Conservation (phyloP, 1,140 invertebrate genomes). For the Drosophila elegans region DNA sequence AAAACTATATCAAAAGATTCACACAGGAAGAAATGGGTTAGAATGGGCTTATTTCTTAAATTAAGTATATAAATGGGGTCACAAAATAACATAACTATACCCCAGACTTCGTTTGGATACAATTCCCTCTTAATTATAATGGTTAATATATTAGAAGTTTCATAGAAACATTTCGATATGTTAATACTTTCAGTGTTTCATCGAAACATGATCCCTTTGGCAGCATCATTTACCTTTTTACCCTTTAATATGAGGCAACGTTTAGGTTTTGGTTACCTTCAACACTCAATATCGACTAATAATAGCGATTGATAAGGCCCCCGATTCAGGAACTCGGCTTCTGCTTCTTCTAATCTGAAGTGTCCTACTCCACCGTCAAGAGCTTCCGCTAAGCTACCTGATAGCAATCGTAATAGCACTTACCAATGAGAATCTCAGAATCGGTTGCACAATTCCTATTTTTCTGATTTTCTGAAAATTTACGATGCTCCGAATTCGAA, state of each 20-base stretch:
- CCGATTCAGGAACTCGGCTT: slow-evolving; percentile 8
- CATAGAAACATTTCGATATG: not conserved
- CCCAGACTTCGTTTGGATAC: too few species aligned
- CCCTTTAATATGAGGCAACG: not conserved
- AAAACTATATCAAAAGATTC: not conserved
- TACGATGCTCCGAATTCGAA: slow-evolving; percentile 10
- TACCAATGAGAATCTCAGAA: slow-evolving; percentile 30
- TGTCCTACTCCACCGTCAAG: slow-evolving; percentile 37
- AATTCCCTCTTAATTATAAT: too few species aligned
- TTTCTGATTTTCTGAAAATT: slow-evolving; percentile 27
- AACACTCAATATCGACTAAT: not conserved
- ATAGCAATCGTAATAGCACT: slow-evolving; percentile 20
- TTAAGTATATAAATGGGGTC: too few species aligned
- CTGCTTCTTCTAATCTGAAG: slow-evolving; percentile 34
- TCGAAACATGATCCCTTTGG: not conserved
- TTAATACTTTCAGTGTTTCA: not conserved
- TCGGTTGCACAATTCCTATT: slow-evolving; percentile 1
- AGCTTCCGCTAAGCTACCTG: slow-evolving; percentile 22
- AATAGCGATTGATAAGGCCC: slow-evolving; percentile 14
- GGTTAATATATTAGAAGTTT: too few species aligned
- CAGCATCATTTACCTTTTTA: not conserved
- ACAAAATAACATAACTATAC: too few species aligned
- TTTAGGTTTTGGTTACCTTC: not conserved
- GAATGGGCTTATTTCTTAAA: not conserved
- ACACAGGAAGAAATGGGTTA: not conserved